Percentiles rank a stretch among this genome's conserved stretches.
Evolutionary conservation across 1,140 invertebrate species (phyloP).

Genomic region (Mercenaria mercenaria): DNA sequence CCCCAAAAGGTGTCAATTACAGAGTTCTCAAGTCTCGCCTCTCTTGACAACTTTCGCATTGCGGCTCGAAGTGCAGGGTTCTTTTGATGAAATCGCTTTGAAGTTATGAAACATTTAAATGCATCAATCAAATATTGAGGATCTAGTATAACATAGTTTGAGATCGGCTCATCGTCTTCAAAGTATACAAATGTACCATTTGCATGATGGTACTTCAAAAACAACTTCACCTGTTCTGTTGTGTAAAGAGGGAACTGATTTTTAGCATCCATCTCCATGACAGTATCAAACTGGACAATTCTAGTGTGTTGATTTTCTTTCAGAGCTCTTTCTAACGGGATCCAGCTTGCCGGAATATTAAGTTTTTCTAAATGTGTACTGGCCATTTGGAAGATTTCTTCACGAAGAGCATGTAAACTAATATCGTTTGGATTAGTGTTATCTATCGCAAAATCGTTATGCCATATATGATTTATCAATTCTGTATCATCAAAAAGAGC

Average conservation of each 20-base stretch:
- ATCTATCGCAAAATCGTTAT: not conserved
- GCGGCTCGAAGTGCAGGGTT: not conserved
- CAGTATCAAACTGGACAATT: not conserved
- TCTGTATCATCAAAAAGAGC: not conserved
- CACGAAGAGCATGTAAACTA: not conserved
- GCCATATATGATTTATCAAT: not conserved
- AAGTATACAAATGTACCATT: no score
- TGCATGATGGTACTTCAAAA: slow-evolving; percentile 7
- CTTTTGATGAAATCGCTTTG: not conserved
- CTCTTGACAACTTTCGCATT: not conserved
- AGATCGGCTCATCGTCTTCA: not conserved
- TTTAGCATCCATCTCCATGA: not conserved
- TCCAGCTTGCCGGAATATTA: not conserved
- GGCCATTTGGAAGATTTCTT: not conserved
- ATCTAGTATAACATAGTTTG: not conserved
- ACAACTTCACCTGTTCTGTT: not conserved
- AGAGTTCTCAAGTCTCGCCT: not conserved
- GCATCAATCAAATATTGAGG: no score
- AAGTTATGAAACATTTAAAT: slow-evolving; percentile 25
- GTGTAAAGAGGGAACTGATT: not conserved
- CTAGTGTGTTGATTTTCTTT: not conserved
- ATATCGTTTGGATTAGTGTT: not conserved
- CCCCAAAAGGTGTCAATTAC: not conserved
- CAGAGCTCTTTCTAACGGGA: not conserved
- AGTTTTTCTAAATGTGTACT: no score